phyloP scores from a whole-genome alignment of 2,113 vertebrate species.

The Calypte anna region DNA sequence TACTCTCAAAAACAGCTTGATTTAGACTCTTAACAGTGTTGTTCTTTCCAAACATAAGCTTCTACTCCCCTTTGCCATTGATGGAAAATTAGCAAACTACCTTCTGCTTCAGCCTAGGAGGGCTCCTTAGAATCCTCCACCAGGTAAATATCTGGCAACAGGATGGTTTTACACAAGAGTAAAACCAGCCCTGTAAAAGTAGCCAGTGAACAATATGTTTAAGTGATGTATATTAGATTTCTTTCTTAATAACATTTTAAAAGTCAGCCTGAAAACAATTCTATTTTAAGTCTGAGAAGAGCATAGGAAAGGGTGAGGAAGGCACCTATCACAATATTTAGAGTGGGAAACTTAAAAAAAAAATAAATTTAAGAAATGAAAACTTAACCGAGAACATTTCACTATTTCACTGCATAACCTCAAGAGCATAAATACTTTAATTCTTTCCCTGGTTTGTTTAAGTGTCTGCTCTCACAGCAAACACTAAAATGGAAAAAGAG shows the following conservation, averaged over 20 bases:
- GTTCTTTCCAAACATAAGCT: background rate
- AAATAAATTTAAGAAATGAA: background rate
- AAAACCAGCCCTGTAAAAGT: background rate
- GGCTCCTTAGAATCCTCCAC: background rate
- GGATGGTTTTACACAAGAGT: background rate
- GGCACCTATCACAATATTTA: background rate
- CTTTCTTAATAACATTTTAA: background rate
- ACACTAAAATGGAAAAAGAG: background rate
- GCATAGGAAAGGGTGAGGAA: background rate
- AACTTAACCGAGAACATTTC: background rate
- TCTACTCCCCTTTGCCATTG: background rate
- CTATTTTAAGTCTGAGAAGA: background rate
- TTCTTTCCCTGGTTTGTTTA: background rate
- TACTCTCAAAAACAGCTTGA: background rate
- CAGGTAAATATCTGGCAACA: background rate
- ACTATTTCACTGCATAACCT: background rate
- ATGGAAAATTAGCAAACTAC: background rate
- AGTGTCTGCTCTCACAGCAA: background rate
- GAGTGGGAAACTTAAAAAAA: background rate
- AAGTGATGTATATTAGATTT: background rate
- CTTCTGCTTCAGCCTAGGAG: background rate
- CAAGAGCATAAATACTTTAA: background rate
- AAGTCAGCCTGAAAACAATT: background rate
- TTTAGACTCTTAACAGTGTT: background rate
- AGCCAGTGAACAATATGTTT: background rate